These are phyloP conservation scores for Ladona fulva DNA, from an alignment of 1,140 invertebrate species.

Conservation along the genomic window DNA sequence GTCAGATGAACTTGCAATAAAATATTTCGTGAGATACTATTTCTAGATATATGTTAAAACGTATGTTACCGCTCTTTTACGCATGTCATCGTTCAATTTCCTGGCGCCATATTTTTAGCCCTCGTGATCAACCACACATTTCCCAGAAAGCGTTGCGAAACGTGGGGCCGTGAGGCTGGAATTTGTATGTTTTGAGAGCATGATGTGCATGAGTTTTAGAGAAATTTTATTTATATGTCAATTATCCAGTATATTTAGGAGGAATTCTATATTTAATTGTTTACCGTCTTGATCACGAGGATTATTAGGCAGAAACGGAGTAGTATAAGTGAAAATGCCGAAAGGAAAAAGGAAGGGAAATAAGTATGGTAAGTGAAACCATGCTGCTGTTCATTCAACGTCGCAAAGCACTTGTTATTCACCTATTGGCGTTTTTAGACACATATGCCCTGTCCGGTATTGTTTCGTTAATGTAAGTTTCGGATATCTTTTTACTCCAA, in stretches of 20 bases:
- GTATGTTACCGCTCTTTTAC: background rate
- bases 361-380: slow-evolving; percentile 20
- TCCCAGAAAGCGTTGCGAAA: slow-evolving; percentile 16
- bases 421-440: background rate
- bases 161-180: background rate
- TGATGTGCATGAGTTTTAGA: slow-evolving; percentile 20
- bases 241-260: slow-evolving; percentile 19
- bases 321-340: slow-evolving; percentile 17
- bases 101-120: background rate
- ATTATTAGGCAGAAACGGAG: slow-evolving; percentile 19
- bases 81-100: background rate
- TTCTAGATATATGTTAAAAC: no score
- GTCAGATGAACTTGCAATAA: no score
- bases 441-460: no score
- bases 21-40: no score
- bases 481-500: no score
- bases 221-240: slow-evolving; percentile 21
- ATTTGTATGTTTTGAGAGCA: slow-evolving; percentile 20
- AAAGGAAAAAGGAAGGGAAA: slow-evolving; percentile 23
- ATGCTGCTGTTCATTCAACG: background rate
- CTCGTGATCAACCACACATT: background rate
- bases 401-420: background rate
- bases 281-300: slow-evolving; percentile 22
- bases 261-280: slow-evolving; percentile 21
- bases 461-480: no score